Conservation (phyloP, 2,888 invertebrate species). For the Aphodius sticticus region DNA sequence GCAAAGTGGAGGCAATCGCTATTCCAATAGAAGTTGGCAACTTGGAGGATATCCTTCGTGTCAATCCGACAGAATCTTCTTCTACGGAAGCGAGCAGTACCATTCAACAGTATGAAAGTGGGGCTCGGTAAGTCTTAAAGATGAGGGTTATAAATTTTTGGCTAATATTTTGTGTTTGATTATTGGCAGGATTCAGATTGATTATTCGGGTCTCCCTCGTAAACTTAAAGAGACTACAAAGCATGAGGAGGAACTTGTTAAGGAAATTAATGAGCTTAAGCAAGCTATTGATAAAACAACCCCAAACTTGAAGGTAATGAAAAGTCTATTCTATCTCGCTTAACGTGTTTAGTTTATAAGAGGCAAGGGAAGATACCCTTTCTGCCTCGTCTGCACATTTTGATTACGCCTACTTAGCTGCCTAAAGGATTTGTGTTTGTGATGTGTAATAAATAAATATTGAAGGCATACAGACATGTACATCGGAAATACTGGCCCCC, state of each 20-base stretch:
- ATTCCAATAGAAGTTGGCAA: slow-evolving; percentile 91
- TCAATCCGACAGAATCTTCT: slow-evolving; percentile 62
- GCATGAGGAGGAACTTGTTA: slow-evolving; percentile 60
- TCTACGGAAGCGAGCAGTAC: slow-evolving; percentile 64
- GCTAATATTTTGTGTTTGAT: slow-evolving; percentile 10
- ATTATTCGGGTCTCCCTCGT: slow-evolving; percentile 80
- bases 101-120: slow-evolving; percentile 72
- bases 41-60: slow-evolving; percentile 89
- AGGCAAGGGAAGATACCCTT: too few relatives aligned
- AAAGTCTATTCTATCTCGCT: slow-evolving; percentile 17
- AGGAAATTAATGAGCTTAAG: slow-evolving; percentile 88
- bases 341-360: too few relatives aligned
- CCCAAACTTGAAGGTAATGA: slow-evolving; percentile 86
- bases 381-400: too few relatives aligned
- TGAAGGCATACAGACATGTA: too few relatives aligned
- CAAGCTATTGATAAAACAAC: slow-evolving; percentile 87
- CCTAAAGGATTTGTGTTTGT: too few relatives aligned
- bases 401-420: too few relatives aligned
- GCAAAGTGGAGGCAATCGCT: slow-evolving; percentile 97
- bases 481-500: too few relatives aligned
- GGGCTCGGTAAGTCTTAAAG: slow-evolving; percentile 64
- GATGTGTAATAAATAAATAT: too few relatives aligned
- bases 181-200: slow-evolving; percentile 76
- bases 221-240: slow-evolving; percentile 52
- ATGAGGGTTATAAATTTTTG: neutral